Conservation (phyloP, 2,888 invertebrate species). For the Diaprepes abbreviatus region DNA sequence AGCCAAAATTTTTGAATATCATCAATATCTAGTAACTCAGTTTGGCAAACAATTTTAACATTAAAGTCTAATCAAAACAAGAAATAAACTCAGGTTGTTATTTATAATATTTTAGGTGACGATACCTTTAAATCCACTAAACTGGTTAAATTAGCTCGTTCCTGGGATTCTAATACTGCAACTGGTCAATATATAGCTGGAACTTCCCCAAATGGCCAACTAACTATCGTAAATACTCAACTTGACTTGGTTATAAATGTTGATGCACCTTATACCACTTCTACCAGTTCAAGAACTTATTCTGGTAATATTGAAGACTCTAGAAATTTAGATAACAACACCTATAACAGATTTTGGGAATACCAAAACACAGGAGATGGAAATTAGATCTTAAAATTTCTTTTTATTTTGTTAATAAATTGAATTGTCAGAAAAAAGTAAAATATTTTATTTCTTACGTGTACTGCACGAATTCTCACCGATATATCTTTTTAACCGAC, state of each 20-base stretch:
- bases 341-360: conserved; percentile 38
- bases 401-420: too few relatives aligned
- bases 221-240: conserved; percentile 12
- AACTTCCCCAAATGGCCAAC: conserved; percentile 32
- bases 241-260: conserved; percentile 26
- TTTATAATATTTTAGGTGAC: conserved; percentile 26
- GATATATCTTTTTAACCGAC: too few relatives aligned
- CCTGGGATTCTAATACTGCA: conserved; percentile 26
- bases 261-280: conserved; percentile 19
- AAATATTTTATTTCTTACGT: too few relatives aligned
- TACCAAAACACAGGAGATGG: conserved; percentile 28
- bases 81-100: too few relatives aligned
- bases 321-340: conserved; percentile 33
- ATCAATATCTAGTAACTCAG: too few relatives aligned
- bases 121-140: conserved; percentile 17
- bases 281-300: conserved; percentile 28
- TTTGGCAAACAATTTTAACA: too few relatives aligned
- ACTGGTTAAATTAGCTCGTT: conserved; percentile 16
- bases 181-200: conserved; percentile 21
- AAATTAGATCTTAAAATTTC: conserved; percentile 1
- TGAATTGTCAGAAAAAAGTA: too few relatives aligned
- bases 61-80: too few relatives aligned
- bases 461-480: too few relatives aligned
- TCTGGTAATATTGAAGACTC: background rate
- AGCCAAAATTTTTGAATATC: too few relatives aligned